Base-by-base conservation (phyloP, 1,140 invertebrate species). In the Episyrphus balteatus region DNA sequence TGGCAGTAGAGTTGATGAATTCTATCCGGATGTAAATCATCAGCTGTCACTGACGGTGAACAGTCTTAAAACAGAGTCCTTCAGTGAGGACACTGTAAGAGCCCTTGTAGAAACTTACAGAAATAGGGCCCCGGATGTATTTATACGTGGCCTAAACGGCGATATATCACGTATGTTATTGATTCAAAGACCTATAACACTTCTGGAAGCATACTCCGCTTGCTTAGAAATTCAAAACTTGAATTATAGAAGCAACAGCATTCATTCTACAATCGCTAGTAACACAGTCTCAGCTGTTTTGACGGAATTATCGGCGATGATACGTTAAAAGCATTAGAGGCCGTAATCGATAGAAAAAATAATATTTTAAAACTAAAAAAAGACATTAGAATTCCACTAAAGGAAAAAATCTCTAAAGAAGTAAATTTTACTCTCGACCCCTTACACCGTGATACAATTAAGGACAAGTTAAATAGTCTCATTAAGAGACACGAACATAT, bases 241-340 rank as follows among this genome's bases (percentile, higher is more conserved):
- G 3, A 36, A 36, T 12, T 36, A 26, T 26, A 26, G 21, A 26
- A 26, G 8, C 21, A 26, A 8, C 21, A 26, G 21, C 21, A 8
- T n/a, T n/a, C n/a, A 26, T 8, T 26, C 3, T 26, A 26, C 21
- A 26, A 26, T 8, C 8, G n/a, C n/a, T n/a, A n/a, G n/a, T 26
- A 26, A 26, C 21, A 26, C 21, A n/a, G n/a, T n/a, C n/a, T n/a
- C 21, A 26, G 21, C 3, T 5, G 21, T 26, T 49, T 44, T n/a
- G 41, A 49, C 17, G 41, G 36, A 7, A 44, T 49, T 6, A 49
- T 49, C 19, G 47, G 38, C 11, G 42, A 49, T 39, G 42, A 49
- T 33, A 40, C 48, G 12, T 31, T 49, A 14, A 44, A 44, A 36
- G 42, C 26, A 31, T 21, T 44, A 6, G 42, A 32, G 38, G 48